A percentile compares a stretch with the other conserved stretches of the same genome.
Evolutionary conservation across 1,140 invertebrate genomes (phyloP).

Genomic region (Globodera ellingtonae): DNA sequence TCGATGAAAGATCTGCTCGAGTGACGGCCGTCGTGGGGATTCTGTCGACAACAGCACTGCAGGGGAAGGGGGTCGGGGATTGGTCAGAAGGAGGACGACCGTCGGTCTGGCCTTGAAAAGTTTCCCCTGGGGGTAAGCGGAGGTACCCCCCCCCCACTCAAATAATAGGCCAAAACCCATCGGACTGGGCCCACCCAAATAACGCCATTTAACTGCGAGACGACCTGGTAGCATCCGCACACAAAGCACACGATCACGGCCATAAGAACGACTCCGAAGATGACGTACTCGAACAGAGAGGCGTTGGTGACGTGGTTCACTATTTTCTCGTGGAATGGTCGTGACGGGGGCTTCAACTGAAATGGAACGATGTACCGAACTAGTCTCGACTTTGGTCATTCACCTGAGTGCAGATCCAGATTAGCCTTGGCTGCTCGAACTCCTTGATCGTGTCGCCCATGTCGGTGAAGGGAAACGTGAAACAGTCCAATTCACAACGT

Average conservation of each 20-base stretch:
- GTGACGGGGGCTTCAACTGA: slow-evolving; percentile 12
- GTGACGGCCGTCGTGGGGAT: background rate
- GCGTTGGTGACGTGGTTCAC: background rate
- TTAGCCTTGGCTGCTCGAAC: background rate
- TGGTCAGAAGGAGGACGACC: background rate
- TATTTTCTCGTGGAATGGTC: slow-evolving; percentile 23
- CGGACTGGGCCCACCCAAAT: too few species aligned
- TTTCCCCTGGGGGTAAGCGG: background rate
- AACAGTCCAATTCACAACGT: background rate
- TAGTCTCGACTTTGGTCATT: background rate
- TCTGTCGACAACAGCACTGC: slow-evolving; percentile 3
- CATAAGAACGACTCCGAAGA: slow-evolving; percentile 16
- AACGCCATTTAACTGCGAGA: background rate
- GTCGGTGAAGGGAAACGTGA: background rate
- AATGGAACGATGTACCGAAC: background rate
- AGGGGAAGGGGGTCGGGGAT: background rate
- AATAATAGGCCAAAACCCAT: too few species aligned
- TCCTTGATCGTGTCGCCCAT: background rate
- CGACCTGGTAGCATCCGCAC: slow-evolving; percentile 11
- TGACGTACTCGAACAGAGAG: slow-evolving; percentile 19
- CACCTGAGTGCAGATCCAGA: background rate
- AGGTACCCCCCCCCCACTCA: too few species aligned
- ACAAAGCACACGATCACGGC: background rate
- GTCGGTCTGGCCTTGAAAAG: background rate
- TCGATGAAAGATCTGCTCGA: background rate